phyloP scores from a whole-genome alignment of 2,113 vertebrate genomes.

The Lathamus discolor region DNA sequence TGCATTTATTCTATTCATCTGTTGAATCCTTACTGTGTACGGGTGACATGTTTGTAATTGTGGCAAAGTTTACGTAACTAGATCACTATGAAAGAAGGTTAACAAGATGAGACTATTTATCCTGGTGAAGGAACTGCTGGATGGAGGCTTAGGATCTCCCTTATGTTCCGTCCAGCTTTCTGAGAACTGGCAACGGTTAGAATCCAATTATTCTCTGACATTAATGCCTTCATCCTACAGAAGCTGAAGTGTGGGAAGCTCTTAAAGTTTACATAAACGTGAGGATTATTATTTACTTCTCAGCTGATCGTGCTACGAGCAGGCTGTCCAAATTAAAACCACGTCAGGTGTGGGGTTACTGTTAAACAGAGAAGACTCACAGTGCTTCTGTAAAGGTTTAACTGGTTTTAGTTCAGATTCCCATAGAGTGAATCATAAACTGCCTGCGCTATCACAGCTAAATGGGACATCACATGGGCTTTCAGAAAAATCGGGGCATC shows the following conservation, averaged over 20 bases:
- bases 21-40: neutral
- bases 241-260: conserved; percentile 63
- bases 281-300: conserved; percentile 40
- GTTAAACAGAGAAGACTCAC: neutral
- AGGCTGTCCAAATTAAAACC: neutral
- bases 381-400: neutral
- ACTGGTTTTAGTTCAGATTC: neutral
- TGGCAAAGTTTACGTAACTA: conserved; percentile 62
- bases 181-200: conserved; percentile 31
- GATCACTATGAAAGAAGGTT: conserved; percentile 53
- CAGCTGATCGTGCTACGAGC: neutral
- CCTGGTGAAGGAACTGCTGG: conserved; percentile 27
- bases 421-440: neutral
- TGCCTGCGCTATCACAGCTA: neutral
- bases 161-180: conserved; percentile 51
- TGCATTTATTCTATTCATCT: neutral
- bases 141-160: conserved; percentile 52
- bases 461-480: neutral
- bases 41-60: neutral
- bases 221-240: conserved; percentile 63
- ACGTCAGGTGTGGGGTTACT: neutral
- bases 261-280: conserved; percentile 69
- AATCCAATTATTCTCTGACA: conserved; percentile 71
- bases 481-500: neutral
- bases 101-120: conserved; percentile 61